A percentile compares a stretch with the other conserved stretches of the same genome.
Evolutionary conservation across 2,888 invertebrate genomes (phyloP).

Genomic region (Drosophila koepferae): DNA sequence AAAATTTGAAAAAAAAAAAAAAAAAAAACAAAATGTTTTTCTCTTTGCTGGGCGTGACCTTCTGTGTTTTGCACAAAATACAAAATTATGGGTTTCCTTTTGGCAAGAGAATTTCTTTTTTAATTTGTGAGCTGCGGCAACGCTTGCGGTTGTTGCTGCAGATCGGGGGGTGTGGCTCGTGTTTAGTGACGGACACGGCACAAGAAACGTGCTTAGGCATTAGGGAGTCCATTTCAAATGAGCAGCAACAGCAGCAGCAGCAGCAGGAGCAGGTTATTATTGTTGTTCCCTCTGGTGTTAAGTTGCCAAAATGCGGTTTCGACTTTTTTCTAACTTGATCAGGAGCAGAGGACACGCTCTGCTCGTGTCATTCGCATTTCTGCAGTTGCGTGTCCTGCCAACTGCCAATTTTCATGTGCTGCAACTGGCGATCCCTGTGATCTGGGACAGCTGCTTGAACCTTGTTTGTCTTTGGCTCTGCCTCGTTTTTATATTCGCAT

Average conservation of each 20-base stretch:
- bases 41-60: conserved; percentile 65
- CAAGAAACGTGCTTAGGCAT: conserved; percentile 76
- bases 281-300: conserved; percentile 53
- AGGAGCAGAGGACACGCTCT: conserved; percentile 22
- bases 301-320: conserved; percentile 77
- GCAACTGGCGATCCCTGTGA: conserved; percentile 60
- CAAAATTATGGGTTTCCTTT: conserved; percentile 75
- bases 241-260: conserved; percentile 28
- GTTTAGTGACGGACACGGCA: conserved; percentile 75
- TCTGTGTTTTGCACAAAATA: conserved; percentile 72
- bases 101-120: conserved; percentile 53
- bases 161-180: conserved; percentile 64
- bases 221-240: conserved; percentile 64
- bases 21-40: conserved; percentile 22
- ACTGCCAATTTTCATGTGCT: conserved; percentile 73
- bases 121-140: conserved; percentile 37
- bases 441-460: conserved; percentile 67
- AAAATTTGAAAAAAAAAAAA: conserved; percentile 18
- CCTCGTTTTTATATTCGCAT: conserved; percentile 34
- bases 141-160: conserved; percentile 2
- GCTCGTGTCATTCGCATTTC: conserved; percentile 59
- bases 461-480: conserved; percentile 51
- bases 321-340: conserved; percentile 55
- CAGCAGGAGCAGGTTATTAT: conserved; percentile 17
- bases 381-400: conserved; percentile 68